Percentiles rank a stretch among this genome's conserved stretches.
phyloP scores from a whole-genome alignment of 2,113 vertebrate genomes.

The Probosciger aterrimus region DNA sequence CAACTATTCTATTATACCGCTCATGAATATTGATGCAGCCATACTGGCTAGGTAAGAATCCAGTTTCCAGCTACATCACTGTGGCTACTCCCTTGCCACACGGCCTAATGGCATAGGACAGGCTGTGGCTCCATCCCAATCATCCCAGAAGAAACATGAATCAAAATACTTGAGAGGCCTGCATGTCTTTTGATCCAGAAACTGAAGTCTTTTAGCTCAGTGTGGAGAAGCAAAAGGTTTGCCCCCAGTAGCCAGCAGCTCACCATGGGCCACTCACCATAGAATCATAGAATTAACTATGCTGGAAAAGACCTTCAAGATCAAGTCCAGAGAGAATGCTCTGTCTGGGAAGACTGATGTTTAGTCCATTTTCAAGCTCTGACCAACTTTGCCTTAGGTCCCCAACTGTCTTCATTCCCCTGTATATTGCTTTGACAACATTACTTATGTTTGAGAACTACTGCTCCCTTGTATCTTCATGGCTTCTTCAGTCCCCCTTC shows the following conservation, averaged over 20 bases:
- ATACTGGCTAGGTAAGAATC: not conserved
- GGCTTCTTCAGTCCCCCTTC: conserved; percentile 4
- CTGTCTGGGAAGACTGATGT: not conserved
- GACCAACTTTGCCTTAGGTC: not conserved
- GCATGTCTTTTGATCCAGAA: not conserved
- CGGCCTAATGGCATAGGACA: not conserved
- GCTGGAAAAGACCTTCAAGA: not conserved
- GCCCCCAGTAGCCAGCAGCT: not conserved
- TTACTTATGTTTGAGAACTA: not conserved
- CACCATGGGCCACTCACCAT: not conserved
- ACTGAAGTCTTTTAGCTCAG: not conserved
- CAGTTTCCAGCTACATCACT: not conserved
- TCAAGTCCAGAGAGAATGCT: not conserved
- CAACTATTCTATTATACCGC: not conserved
- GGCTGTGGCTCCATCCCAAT: not conserved
- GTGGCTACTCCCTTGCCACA: not conserved
- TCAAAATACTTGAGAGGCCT: not conserved
- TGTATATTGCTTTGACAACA: not conserved
- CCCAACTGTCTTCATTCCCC: not conserved
- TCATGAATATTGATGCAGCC: not conserved
- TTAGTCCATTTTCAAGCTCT: not conserved
- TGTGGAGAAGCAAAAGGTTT: not conserved
- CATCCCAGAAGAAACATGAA: not conserved
- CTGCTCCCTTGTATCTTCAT: not conserved
- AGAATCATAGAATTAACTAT: not conserved